These are phyloP conservation scores for Saturnia pavonia DNA, from an alignment of 2,888 invertebrate genomes.

Conservation along the genomic window DNA sequence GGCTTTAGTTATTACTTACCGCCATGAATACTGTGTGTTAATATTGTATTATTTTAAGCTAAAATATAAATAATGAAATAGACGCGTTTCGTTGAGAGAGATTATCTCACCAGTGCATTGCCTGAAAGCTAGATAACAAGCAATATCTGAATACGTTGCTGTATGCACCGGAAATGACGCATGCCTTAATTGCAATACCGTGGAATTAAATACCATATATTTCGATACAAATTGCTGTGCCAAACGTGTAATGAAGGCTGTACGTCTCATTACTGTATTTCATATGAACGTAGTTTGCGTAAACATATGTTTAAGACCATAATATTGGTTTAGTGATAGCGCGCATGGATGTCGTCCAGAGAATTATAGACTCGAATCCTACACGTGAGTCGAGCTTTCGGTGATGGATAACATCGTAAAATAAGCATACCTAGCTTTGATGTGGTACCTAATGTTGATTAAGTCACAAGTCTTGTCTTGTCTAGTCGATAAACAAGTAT, in stretches of 20 bases:
- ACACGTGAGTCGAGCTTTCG: background rate
- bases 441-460: background rate
- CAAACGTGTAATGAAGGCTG: slow-evolving; percentile 3
- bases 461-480: no score
- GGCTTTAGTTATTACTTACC: no score
- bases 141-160: slow-evolving; percentile 14
- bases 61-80: background rate
- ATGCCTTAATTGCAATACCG: slow-evolving; percentile 6
- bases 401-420: background rate
- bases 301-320: background rate
- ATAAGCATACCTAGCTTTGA: background rate
- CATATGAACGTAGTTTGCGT: background rate
- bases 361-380: background rate
- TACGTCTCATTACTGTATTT: background rate
- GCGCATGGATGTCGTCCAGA: background rate
- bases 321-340: background rate
- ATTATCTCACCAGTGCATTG: background rate
- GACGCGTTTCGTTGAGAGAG: background rate
- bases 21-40: no score
- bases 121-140: background rate
- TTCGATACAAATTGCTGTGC: slow-evolving; percentile 8
- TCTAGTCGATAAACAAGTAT: no score
- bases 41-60: background rate
- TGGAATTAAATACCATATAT: background rate
- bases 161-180: slow-evolving; percentile 12